Evolutionary conservation across 1,140 invertebrate species (phyloP).

Genomic region (Neelides sp.): DNA sequence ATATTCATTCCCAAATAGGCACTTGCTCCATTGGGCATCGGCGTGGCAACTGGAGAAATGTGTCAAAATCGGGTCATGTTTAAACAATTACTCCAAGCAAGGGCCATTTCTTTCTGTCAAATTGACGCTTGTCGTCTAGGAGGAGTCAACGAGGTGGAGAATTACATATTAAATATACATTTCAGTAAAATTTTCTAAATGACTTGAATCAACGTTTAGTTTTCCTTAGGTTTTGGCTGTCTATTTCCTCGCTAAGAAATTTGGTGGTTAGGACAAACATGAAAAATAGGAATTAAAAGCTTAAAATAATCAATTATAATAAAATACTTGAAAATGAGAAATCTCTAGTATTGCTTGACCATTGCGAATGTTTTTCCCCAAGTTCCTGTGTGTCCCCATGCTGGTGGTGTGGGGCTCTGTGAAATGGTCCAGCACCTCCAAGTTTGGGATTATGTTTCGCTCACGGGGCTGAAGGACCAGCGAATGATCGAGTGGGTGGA

Average conservation of each 20-base stretch:
- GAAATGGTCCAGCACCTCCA: conserved; percentile 87
- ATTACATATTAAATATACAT: too few relatives aligned
- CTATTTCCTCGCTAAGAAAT: conserved; percentile 72
- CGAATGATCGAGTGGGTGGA: conserved; percentile 74
- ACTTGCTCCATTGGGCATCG: conserved; percentile 56
- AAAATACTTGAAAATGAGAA: neutral
- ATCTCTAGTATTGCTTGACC: neutral
- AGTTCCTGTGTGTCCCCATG: conserved; percentile 87
- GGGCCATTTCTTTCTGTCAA: conserved; percentile 73
- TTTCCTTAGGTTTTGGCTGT: conserved; percentile 71
- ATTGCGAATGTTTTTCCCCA: conserved; percentile 31
- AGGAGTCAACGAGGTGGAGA: conserved; percentile 78
- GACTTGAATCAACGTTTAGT: too few relatives aligned
- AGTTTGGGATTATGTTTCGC: conserved; percentile 56
- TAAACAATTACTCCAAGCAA: conserved; percentile 72
- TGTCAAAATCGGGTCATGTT: conserved; percentile 83
- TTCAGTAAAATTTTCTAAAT: too few relatives aligned
- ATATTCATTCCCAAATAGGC: conserved; percentile 36
- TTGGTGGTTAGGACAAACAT: conserved; percentile 46
- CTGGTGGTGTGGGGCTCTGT: conserved; percentile 79
- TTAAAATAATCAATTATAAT: conserved; percentile 5
- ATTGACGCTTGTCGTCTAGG: conserved; percentile 78
- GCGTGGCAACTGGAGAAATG: conserved; percentile 81
- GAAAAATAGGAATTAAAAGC: conserved; percentile 3
- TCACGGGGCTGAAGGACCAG: conserved; percentile 54